These are phyloP conservation scores for Xanthia icteritia DNA, from an alignment of 2,888 invertebrate species.

Conservation along the genomic window DNA sequence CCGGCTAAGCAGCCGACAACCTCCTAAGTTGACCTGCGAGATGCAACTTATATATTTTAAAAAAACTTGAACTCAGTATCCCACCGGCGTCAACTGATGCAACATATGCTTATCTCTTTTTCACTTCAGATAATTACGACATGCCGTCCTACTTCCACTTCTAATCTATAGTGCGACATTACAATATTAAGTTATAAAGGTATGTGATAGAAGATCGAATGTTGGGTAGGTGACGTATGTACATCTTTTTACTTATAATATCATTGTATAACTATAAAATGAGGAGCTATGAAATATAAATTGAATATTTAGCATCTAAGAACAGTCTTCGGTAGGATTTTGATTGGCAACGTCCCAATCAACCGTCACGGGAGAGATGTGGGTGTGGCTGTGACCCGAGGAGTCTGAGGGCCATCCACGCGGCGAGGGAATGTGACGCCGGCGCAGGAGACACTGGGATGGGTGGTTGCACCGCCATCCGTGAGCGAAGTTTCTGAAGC, in stretches of 20 bases:
- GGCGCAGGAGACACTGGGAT: conserved; percentile 86
- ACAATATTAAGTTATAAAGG: neutral
- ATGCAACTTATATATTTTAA: too few species aligned
- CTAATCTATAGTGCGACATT: too few species aligned
- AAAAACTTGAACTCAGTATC: too few species aligned
- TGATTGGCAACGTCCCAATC: conserved; percentile 57
- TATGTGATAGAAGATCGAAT: neutral
- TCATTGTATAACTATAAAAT: conserved; percentile 39
- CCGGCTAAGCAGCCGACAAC: too few species aligned
- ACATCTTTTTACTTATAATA: neutral
- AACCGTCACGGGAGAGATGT: conserved; percentile 82
- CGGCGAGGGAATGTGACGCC: conserved; percentile 92
- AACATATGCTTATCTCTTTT: conserved; percentile 6
- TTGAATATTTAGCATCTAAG: conserved; percentile 68
- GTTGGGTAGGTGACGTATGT: neutral
- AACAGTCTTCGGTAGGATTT: conserved; percentile 73
- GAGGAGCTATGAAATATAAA: conserved; percentile 49
- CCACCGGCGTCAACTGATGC: neutral
- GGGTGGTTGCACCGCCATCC: conserved; percentile 91
- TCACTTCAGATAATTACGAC: neutral
- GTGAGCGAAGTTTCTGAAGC: conserved; percentile 94
- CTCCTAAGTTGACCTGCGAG: too few species aligned
- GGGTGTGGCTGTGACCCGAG: conserved; percentile 88
- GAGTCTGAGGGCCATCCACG: conserved; percentile 93
- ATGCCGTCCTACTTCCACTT: neutral